Evolutionary conservation across 1,140 invertebrate species (phyloP), one percentile per base, ranked within the genome.

Genomic region (Panonychus citri): DNA sequence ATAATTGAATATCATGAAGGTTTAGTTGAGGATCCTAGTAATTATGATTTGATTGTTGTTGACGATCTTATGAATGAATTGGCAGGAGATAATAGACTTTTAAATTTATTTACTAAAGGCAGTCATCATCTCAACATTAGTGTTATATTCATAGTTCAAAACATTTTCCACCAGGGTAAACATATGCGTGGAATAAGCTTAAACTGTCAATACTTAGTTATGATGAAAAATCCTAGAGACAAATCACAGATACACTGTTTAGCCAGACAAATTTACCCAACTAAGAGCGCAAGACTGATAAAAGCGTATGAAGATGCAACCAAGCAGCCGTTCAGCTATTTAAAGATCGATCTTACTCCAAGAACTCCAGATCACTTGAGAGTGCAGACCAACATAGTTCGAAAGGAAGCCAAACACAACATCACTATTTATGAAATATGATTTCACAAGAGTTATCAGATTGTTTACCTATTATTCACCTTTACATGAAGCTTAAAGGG

Each of bases 151-250:
- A 57, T 53, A 12, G 51, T 57, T 10, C 57, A 57, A 49, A 57
- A 57, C 37, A 30, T 57, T 1, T 57, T 57, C 30, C 21, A 54
- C 37, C 28, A 57, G 43, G 57, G 7, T 4, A 53, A 37, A 12
- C 12, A 57, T 19, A 54, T 53, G 50, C 54, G 57, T 34, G 40
- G 1, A 43, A 54, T 57, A 46, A 39, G 28, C n/a, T 24, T 57
- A 21, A 57, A 57, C 21, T 17, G 30, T 53, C 49, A 55, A 3
- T 53, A 53, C 21, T 63, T 71, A 37, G 63, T 69, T 40, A 63
- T 66, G 53, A 67, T 71, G 59, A 70, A 71, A 66, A 71, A 70
- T 59, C 66, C 66, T 1, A 61, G 68, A n/a, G 68, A 71, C 61
- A 62, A 59, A 57, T 65, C 65, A 10, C 68, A 71, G 61, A 69